A percentile compares a stretch with the other conserved stretches of the same genome.
Conservation (phyloP, 2,797 vertebrate species). For the Prunella strophiata region DNA sequence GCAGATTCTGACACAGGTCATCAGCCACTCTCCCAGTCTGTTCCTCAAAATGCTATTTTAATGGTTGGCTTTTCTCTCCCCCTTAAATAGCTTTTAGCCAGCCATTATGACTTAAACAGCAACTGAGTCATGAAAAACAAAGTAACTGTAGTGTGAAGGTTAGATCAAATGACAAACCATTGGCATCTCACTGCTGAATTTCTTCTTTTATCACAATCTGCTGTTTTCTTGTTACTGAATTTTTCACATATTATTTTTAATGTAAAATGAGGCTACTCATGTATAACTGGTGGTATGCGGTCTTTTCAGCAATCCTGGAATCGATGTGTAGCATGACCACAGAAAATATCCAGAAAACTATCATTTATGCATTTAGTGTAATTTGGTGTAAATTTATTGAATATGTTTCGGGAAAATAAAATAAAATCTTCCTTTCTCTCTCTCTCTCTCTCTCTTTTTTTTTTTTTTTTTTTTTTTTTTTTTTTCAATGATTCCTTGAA, state of each 20-base stretch:
- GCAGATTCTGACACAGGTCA: constrained; percentile 38
- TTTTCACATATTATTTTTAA: neutral
- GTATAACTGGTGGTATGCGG: too few relatives aligned
- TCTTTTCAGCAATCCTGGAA: neutral
- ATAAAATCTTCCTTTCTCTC: neutral
- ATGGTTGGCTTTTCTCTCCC: constrained; percentile 3
- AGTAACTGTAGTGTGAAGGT: constrained; percentile 64
- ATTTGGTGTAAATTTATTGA: neutral
- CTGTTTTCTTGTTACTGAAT: neutral
- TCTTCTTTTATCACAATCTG: neutral
- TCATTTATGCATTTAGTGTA: neutral
- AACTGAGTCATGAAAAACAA: constrained; percentile 65
- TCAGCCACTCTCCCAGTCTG: neutral
- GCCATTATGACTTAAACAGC: constrained; percentile 48
- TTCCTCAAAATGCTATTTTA: constrained; percentile 48
- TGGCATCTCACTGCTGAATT: neutral
- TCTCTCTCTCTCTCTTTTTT: neutral
- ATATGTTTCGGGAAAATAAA: neutral
- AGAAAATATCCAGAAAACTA: neutral
- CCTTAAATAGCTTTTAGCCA: constrained; percentile 57
- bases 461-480: too few relatives aligned
- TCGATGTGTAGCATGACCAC: neutral
- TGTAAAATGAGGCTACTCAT: neutral
- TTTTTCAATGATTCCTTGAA: neutral
- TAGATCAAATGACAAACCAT: constrained; percentile 38